Evolutionary conservation across 2,888 invertebrate species (phyloP).

Genomic region (Elmis aenea): DNA sequence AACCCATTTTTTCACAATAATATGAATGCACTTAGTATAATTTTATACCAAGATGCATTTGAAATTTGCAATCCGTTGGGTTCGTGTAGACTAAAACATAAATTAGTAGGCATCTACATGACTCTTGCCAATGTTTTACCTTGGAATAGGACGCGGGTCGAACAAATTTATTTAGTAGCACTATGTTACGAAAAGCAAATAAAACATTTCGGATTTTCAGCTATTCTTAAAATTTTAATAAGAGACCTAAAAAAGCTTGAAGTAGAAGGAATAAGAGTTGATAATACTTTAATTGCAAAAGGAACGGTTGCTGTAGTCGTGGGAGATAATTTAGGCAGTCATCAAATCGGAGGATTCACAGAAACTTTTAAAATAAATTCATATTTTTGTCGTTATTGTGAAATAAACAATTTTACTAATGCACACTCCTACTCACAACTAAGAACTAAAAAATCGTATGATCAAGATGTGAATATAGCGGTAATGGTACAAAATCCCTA

Average conservation of each 20-base stretch:
- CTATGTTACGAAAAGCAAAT: slow-evolving; percentile 27
- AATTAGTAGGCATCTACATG: slow-evolving; percentile 32
- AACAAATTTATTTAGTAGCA: slow-evolving; percentile 30
- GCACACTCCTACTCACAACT: neutral
- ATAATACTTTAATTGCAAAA: slow-evolving; percentile 14
- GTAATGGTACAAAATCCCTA: neutral
- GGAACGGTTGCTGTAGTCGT: slow-evolving; percentile 26
- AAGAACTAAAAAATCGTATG: slow-evolving; percentile 6
- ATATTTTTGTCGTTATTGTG: slow-evolving; percentile 27
- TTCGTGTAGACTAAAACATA: slow-evolving; percentile 29
- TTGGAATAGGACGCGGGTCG: slow-evolving; percentile 24
- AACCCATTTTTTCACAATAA: slow-evolving; percentile 16
- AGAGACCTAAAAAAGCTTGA: slow-evolving; percentile 27
- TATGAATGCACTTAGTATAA: slow-evolving; percentile 17
- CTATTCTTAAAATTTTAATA: slow-evolving; percentile 23
- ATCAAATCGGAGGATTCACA: slow-evolving; percentile 27
- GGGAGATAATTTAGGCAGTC: slow-evolving; percentile 24
- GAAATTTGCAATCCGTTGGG: slow-evolving; percentile 34
- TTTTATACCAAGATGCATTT: slow-evolving; percentile 33
- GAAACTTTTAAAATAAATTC: slow-evolving; percentile 23
- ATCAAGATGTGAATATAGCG: slow-evolving; percentile 2
- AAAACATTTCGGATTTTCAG: slow-evolving; percentile 25
- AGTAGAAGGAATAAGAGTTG: slow-evolving; percentile 19
- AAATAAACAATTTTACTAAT: slow-evolving; percentile 5
- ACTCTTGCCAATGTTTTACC: slow-evolving; percentile 27